Evolutionary conservation across 2,113 vertebrate species (phyloP).

Genomic region (Centropus unirufus): DNA sequence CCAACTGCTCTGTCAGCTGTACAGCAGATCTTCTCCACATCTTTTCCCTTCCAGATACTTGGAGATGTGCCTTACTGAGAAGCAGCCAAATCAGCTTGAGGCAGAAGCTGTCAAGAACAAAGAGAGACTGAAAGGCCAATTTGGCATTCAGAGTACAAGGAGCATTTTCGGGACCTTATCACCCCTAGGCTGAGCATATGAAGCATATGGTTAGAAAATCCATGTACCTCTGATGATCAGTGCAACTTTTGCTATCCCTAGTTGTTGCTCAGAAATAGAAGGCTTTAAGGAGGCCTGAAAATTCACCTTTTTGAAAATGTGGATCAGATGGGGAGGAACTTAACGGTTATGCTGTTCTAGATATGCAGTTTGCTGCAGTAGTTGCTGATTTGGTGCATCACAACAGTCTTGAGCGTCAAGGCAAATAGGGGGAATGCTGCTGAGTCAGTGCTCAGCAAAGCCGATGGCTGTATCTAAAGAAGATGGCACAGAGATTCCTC

Average conservation of each 20-base stretch:
- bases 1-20: background rate
- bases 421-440: background rate
- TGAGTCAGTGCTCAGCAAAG: background rate
- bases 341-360: background rate
- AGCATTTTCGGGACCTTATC: background rate
- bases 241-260: background rate
- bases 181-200: background rate
- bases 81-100: background rate
- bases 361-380: background rate
- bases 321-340: background rate
- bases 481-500: background rate
- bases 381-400: background rate
- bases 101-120: background rate
- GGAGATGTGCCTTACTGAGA: background rate
- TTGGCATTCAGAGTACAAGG: background rate
- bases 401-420: background rate
- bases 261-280: background rate
- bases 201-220: background rate
- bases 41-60: background rate
- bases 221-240: fast-evolving
- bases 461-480: background rate
- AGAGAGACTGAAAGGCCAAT: background rate
- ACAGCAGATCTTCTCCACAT: background rate
- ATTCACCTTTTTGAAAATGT: background rate
- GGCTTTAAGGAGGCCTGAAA: background rate